These are phyloP conservation scores for Sweltsa coloradensis DNA, from an alignment of 1,140 invertebrate species.

Conservation along the genomic window DNA sequence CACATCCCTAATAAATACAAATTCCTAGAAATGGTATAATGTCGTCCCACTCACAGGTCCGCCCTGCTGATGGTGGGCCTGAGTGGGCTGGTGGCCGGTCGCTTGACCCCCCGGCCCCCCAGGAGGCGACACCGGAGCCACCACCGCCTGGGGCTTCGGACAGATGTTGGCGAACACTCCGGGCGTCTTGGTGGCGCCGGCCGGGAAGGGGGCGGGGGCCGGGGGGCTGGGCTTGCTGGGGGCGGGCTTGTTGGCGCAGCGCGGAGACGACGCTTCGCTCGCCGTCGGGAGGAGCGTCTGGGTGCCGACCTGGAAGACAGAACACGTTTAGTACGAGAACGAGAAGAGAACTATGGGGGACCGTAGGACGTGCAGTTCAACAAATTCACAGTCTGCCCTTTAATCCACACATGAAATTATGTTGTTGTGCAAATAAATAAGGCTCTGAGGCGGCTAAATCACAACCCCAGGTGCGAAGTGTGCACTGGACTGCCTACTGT, in stretches of 20 bases:
- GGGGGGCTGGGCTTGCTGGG: not conserved
- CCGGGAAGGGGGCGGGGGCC: not conserved
- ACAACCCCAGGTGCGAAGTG: too few species aligned
- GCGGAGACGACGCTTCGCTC: not conserved
- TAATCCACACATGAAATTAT: too few species aligned
- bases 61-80: slow-evolving; percentile 15
- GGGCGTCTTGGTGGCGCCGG: not conserved
- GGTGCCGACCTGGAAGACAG: slow-evolving; percentile 1
- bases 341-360: too few species aligned
- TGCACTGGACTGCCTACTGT: too few species aligned
- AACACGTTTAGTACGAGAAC: not conserved
- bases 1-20: too few species aligned
- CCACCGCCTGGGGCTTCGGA: not conserved
- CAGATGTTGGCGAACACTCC: too few species aligned
- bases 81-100: slow-evolving; percentile 11
- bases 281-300: not conserved
- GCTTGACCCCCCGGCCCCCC: slow-evolving; percentile 4
- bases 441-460: too few species aligned
- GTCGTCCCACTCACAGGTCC: too few species aligned
- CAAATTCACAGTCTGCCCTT: too few species aligned
- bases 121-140: slow-evolving; percentile 8
- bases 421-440: too few species aligned
- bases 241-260: not conserved
- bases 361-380: too few species aligned
- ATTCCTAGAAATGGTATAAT: too few species aligned